These are phyloP conservation scores for Zelleria hepariella DNA, from an alignment of 2,888 invertebrate species.

Conservation along the genomic window DNA sequence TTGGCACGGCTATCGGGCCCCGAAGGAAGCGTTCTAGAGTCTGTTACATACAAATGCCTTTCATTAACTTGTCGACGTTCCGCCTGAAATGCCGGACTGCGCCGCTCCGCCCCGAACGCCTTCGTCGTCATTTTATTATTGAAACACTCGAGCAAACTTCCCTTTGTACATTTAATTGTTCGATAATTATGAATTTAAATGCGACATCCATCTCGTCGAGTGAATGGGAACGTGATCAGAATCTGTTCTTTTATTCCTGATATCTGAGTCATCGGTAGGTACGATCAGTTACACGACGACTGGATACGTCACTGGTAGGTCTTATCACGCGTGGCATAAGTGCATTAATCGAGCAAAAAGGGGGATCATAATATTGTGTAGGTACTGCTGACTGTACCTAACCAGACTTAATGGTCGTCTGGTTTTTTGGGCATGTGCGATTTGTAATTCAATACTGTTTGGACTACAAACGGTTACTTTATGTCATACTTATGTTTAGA, in stretches of 20 bases:
- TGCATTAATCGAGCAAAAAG: too few relatives aligned
- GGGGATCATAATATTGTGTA: too few relatives aligned
- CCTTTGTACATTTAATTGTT: constrained; percentile 1
- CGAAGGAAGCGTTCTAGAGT: constrained; percentile 60
- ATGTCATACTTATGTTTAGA: too few relatives aligned
- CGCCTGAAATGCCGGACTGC: constrained; percentile 42
- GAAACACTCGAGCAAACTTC: not conserved
- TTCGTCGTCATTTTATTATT: constrained; percentile 1
- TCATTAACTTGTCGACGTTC: constrained; percentile 64
- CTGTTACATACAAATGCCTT: constrained; percentile 69
- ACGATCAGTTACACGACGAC: too few relatives aligned
- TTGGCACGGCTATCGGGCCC: constrained; percentile 48
- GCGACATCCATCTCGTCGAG: not conserved
- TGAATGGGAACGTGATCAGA: not conserved
- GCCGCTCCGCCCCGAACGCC: constrained; percentile 27
- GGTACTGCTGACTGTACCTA: too few relatives aligned
- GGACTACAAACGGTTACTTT: too few relatives aligned
- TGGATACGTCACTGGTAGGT: too few relatives aligned
- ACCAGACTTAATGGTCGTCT: not conserved
- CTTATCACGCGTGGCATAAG: too few relatives aligned
- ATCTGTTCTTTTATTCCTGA: not conserved
- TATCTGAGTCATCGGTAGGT: too few relatives aligned
- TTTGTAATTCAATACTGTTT: not conserved
- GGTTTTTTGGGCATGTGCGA: not conserved
- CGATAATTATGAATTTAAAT: not conserved